Conservation (phyloP, 2,888 invertebrate species). For the Furcula furcula region DNA sequence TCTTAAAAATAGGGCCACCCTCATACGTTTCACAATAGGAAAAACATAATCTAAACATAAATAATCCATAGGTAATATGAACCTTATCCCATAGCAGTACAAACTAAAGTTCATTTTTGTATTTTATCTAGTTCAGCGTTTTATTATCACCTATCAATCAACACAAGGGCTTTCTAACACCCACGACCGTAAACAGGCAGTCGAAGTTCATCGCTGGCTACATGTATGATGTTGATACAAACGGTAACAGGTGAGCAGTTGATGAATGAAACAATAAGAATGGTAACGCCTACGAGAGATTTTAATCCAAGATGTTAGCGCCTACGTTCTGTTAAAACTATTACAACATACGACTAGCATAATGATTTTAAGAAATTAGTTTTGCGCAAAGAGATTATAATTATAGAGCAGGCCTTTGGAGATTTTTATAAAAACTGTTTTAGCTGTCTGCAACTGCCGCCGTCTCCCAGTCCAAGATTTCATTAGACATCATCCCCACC, state of each 20-base stretch:
- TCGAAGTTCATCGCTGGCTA: slow-evolving; percentile 9
- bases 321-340: slow-evolving; percentile 39
- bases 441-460: too few species aligned
- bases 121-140: neutral
- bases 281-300: slow-evolving; percentile 40
- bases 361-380: too few species aligned
- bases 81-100: neutral
- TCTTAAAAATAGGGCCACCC: slow-evolving; percentile 8
- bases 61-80: slow-evolving; percentile 3
- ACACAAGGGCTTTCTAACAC: slow-evolving; percentile 18
- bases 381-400: too few species aligned
- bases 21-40: slow-evolving; percentile 10
- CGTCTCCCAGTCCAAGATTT: too few species aligned
- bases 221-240: too few species aligned
- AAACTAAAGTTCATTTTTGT: neutral
- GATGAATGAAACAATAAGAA: slow-evolving; percentile 16
- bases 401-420: too few species aligned
- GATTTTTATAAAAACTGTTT: too few species aligned
- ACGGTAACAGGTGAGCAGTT: neutral
- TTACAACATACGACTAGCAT: too few species aligned
- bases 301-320: slow-evolving; percentile 33
- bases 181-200: slow-evolving; percentile 8
- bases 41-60: slow-evolving; percentile 15
- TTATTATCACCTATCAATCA: slow-evolving; percentile 29
- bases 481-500: too few species aligned